A percentile compares a stretch with the other conserved stretches of the same genome.
phyloP scores from a whole-genome alignment of 2,888 invertebrate species.

The Eupithecia vulgata region DNA sequence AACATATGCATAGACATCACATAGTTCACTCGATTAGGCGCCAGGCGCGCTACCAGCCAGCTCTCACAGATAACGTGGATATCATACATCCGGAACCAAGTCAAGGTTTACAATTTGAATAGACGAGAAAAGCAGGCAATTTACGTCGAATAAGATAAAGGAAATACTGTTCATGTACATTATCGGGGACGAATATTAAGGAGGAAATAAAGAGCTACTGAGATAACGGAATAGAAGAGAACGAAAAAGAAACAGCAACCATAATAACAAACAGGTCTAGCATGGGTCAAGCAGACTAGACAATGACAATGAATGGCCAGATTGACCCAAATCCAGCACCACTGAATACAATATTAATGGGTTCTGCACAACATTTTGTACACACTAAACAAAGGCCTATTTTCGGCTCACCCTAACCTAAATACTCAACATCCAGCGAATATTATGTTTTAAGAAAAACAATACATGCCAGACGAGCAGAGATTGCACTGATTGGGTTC shows the following conservation, averaged over 20 bases:
- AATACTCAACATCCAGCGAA: neutral
- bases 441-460: neutral
- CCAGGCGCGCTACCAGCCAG: neutral
- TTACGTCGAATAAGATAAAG: neutral
- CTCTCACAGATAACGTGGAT: neutral
- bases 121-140: neutral
- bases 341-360: neutral
- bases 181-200: neutral
- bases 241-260: too few relatives aligned
- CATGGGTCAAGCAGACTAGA: neutral
- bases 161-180: neutral
- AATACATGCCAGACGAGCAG: neutral
- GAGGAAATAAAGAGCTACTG: neutral
- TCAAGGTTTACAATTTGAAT: neutral
- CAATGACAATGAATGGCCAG: neutral
- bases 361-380: neutral
- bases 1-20: neutral
- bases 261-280: too few relatives aligned
- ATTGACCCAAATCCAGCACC: neutral
- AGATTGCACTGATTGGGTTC: neutral
- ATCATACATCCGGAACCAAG: neutral
- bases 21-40: neutral
- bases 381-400: conserved; percentile 7
- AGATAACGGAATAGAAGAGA: neutral
- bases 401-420: neutral